Evolutionary conservation across 2,888 invertebrate genomes (phyloP), one percentile per base, ranked within the genome.

Genomic region (Sminthurides aquaticus): DNA sequence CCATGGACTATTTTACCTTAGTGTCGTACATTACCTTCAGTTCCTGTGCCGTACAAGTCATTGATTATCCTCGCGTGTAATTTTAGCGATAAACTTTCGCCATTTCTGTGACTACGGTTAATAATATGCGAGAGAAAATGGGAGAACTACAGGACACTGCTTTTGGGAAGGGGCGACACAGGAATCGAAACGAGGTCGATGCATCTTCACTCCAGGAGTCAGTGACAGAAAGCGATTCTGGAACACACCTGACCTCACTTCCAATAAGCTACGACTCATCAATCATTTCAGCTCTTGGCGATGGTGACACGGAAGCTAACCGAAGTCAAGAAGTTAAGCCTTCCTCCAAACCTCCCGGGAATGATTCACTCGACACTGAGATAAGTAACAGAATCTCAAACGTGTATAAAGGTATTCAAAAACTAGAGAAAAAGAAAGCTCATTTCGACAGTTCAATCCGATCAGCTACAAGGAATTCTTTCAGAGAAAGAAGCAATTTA

Each of bases 401-500:
- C 48, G 57, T 63, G 18, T 63, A 63, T 29, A 57, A 49, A 11
- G 57, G 57, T n/a, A 63, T 63, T n/a, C 57, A 63, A 24, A 58
- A 20, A 18, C 49, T 63, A 25, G 58, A 57, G 49, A 63, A 63
- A 24, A 63, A 63, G 24, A 26, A 57, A 25, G 3, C 49, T 2
- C 57, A 63, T 57, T 63, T 63, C 52, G 52, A 63, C 29, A 63
- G 57, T 27, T 63, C 63, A 34, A 57, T 57, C 28, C 57, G 57
- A 15, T 57, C 63, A 28, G 63, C 63, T n/a, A 22, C 57, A 2
- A 3, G 61, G 29, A n/a, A 3, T 34, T 34, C 43, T 34, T 5
- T 34, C 5, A n/a, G n/a, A n/a, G n/a, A n/a, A n/a, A n/a, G n/a
- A n/a, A n/a, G n/a, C n/a, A n/a, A n/a, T n/a, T n/a, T n/a, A n/a